These are phyloP conservation scores for Neofelis nebulosa DNA, from an alignment of 2,113 vertebrate species.

Conservation along the genomic window DNA sequence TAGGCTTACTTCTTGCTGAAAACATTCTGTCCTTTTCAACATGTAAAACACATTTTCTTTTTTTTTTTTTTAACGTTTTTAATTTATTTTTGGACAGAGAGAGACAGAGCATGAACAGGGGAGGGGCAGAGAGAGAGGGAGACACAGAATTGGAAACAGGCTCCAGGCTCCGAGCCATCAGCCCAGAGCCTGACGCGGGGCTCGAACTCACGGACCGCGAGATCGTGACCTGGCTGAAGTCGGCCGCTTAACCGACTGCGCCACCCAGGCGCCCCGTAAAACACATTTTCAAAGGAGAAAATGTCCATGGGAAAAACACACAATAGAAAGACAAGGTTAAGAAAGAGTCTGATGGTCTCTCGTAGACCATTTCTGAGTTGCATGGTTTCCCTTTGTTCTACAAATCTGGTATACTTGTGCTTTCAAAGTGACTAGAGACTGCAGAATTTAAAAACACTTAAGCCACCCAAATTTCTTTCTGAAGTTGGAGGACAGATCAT, in stretches of 20 bases:
- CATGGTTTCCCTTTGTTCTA: slow-evolving; percentile 26
- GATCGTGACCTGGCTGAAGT: too few relatives aligned
- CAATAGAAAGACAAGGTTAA: background rate
- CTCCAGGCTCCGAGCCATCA: too few relatives aligned
- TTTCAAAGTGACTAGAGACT: background rate
- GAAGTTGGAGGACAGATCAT: background rate
- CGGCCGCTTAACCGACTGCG: too few relatives aligned
- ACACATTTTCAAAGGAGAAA: slow-evolving; percentile 35
- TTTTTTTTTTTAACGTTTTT: too few relatives aligned
- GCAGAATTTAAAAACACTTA: background rate
- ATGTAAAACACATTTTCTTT: slow-evolving; percentile 45
- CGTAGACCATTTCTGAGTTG: background rate
- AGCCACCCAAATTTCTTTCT: background rate
- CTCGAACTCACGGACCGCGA: too few relatives aligned
- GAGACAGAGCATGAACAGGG: too few relatives aligned
- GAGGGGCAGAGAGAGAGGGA: too few relatives aligned
- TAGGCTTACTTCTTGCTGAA: slow-evolving; percentile 60
- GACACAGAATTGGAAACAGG: too few relatives aligned
- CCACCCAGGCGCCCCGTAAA: too few relatives aligned
- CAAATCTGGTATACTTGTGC: background rate
- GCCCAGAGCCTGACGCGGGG: too few relatives aligned
- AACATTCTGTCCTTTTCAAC: slow-evolving; percentile 57
- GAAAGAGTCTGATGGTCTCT: background rate
- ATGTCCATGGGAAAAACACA: background rate
- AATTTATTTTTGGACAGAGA: too few relatives aligned